Conservation (phyloP, 2,888 invertebrate species). For the Peribatodes rhomboidaria region DNA sequence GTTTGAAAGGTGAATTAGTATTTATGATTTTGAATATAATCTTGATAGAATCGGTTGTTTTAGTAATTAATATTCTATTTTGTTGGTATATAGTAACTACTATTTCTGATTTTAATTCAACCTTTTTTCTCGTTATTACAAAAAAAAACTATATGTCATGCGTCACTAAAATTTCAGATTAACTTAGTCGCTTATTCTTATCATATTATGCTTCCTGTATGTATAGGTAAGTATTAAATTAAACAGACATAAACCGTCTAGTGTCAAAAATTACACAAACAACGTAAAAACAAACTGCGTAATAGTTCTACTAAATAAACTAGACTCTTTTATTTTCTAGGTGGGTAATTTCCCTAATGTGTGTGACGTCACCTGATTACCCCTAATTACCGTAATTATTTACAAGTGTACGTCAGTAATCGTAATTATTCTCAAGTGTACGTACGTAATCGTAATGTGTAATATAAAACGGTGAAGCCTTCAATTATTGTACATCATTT, state of each 20-base stretch:
- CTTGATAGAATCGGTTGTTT: too few species aligned
- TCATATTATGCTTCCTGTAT: too few species aligned
- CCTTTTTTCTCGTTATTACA: too few species aligned
- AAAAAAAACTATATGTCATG: too few species aligned
- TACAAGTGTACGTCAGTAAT: conserved; percentile 34
- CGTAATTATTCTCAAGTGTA: conserved; percentile 43
- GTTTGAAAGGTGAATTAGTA: too few species aligned
- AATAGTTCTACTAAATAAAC: conserved; percentile 11
- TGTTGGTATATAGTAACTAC: too few species aligned
- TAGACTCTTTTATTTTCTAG: conserved; percentile 23
- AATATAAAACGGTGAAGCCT: conserved; percentile 45
- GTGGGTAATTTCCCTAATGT: conserved; percentile 35
- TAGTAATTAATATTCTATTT: too few species aligned
- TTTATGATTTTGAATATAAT: too few species aligned
- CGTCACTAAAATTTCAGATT: too few species aligned
- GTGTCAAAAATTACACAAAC: neutral
- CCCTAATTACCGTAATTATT: conserved; percentile 47
- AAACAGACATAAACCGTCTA: neutral
- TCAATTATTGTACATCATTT: conserved; percentile 43
- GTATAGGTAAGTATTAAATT: too few species aligned
- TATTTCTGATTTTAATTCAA: too few species aligned
- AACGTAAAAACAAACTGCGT: neutral
- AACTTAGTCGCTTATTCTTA: too few species aligned
- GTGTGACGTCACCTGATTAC: conserved; percentile 46
- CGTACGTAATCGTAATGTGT: conserved; percentile 47